A percentile compares a stretch with the other conserved stretches of the same genome.
Conservation (phyloP, 1,140 invertebrate species). For the Bombus balteatus region DNA sequence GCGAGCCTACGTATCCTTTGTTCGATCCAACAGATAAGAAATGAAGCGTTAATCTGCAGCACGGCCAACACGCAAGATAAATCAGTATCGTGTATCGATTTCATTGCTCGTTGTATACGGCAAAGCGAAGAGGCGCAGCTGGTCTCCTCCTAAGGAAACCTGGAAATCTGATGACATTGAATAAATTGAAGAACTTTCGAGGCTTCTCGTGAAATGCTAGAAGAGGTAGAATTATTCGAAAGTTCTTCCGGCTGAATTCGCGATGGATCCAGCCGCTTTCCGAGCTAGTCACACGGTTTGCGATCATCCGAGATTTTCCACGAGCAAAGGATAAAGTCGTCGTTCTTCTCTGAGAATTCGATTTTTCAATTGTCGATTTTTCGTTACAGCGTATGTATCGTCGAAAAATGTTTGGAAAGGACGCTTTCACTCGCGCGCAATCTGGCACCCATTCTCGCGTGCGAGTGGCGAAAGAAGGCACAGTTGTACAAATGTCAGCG, state of each 20-base stretch:
- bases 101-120: background rate
- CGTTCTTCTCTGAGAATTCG: background rate
- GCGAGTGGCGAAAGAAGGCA: background rate
- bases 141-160: background rate
- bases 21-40: too few relatives aligned
- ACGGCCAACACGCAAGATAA: too few relatives aligned
- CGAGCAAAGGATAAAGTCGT: background rate
- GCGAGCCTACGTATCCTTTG: background rate
- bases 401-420: background rate
- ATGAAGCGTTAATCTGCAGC: background rate
- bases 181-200: constrained; percentile 3
- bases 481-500: background rate
- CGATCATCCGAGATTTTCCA: background rate
- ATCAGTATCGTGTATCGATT: constrained; percentile 1
- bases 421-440: too few relatives aligned
- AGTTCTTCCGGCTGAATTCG: background rate
- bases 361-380: background rate
- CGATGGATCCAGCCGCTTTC: background rate
- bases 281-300: background rate
- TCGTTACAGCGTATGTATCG: too few relatives aligned
- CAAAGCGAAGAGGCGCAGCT: background rate
- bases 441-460: too few relatives aligned
- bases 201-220: background rate
- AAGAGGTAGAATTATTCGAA: background rate
- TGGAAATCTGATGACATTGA: background rate